phyloP scores from a whole-genome alignment of 1,140 invertebrate genomes.

The Plodia interpunctella region DNA sequence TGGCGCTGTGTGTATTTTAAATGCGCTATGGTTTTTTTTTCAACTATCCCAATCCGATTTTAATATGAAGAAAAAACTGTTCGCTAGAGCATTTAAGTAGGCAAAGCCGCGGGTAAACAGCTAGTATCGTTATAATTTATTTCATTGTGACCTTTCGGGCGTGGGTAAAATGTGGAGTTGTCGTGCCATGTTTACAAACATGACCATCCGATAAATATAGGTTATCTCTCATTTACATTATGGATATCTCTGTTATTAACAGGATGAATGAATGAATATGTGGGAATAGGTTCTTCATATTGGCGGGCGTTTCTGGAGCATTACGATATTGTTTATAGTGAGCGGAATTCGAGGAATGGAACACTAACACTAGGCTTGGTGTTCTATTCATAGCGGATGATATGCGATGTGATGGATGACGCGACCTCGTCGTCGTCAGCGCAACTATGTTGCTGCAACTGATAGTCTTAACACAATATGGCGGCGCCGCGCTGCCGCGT shows the following conservation, averaged over 20 bases:
- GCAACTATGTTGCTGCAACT: no score
- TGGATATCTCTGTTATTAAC: conserved; percentile 20
- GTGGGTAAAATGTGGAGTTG: conserved; percentile 30
- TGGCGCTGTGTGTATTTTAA: no score
- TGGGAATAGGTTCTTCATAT: conserved; percentile 25
- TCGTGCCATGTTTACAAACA: conserved; percentile 57
- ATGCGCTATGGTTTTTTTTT: no score
- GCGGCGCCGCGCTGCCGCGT: no score
- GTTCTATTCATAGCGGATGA: conserved; percentile 65
- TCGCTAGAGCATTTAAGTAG: no score
- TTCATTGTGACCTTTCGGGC: conserved; percentile 25
- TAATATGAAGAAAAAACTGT: no score
- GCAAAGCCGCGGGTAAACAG: not conserved
- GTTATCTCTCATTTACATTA: conserved; percentile 40
- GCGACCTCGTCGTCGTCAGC: conserved; percentile 52
- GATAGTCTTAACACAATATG: no score
- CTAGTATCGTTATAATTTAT: conserved; percentile 15
- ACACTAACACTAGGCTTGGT: conserved; percentile 49
- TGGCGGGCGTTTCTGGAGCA: conserved; percentile 18
- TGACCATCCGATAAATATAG: conserved; percentile 49
- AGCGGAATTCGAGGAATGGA: conserved; percentile 63
- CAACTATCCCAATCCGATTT: no score
- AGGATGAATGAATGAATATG: conserved; percentile 28
- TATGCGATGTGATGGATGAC: conserved; percentile 67
- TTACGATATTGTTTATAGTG: conserved; percentile 55